Base-by-base conservation (phyloP, 2,888 invertebrate species). In the Alviniconcha strummeri region DNA sequence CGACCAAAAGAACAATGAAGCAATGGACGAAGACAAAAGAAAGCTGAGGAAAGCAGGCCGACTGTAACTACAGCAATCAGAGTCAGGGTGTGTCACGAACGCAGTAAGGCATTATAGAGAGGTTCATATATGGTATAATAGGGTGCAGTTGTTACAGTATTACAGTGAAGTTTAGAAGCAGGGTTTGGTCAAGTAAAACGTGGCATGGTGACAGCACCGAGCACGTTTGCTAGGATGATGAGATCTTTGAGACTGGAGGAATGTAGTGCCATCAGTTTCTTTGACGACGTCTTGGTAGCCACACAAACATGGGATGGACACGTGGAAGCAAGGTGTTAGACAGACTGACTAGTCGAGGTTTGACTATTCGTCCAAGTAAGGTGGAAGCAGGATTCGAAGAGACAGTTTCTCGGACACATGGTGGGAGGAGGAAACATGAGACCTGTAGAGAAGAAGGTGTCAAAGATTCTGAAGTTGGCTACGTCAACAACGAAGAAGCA, bases 261-360 rank as follows among this genome's bases (percentile, higher is more conserved):
- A 52, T 52, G 5, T 17, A 5, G 36, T 6, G 75, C 75, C 8
- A 5, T 75, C 9, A 5, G 17, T 75, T 75, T 75, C 55, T 75
- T 75, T 75, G 75, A 75, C 55, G 75, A 75, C 75, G 36, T 75
- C 36, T 17, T 75, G 36, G 13, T 75, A 52, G 75, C 75, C 8
- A 75, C 75, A 17, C 7, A 75, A 17, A 52, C 13, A 7, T 75
- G 75, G 75, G 36, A 19, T 36, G 13, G 54, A 54, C 75, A 36
- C 36, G 19, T 75, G 75, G 7, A 6, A 52, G 6, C 54, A 54
- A 75, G 52, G 6, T 75, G 52, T 17, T 75, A 52, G 7, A 13
- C 6, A 52, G 36, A 19, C 75, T 75, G 13, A 52, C 8, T 6
- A 52, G 36, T 5, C 75, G 36, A 9, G 75, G 75, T 6, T 52